Percentiles rank a stretch among this genome's conserved stretches.
Evolutionary conservation across 1,140 invertebrate genomes (phyloP).

Genomic region (Drosophila sechellia): DNA sequence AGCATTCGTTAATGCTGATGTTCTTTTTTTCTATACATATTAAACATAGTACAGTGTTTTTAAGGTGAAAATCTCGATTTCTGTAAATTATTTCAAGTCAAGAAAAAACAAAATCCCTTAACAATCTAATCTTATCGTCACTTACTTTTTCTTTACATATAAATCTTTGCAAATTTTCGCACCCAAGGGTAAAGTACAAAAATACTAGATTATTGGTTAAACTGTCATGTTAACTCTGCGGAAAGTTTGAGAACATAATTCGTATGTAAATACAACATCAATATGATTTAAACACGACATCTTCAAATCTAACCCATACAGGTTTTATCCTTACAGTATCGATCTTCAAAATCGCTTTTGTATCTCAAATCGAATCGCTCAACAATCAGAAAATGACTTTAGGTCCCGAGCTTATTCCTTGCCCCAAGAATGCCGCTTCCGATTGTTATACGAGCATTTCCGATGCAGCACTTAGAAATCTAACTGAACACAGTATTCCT

Average conservation of each 20-base stretch:
- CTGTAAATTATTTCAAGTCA: conserved; percentile 3
- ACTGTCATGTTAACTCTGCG: no score
- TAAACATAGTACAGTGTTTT: no score
- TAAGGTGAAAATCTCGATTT: neutral
- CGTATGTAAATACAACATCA: neutral
- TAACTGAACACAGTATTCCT: neutral
- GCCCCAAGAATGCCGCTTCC: neutral
- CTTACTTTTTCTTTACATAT: conserved; percentile 28
- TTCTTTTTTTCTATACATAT: no score
- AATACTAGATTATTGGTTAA: neutral
- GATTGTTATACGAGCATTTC: neutral
- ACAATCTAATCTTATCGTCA: conserved; percentile 62
- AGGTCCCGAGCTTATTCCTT: no score
- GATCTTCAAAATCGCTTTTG: no score
- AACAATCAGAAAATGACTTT: no score
- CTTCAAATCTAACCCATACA: no score
- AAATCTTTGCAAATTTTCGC: conserved; percentile 35
- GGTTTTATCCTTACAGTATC: no score
- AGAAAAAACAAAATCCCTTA: conserved; percentile 37
- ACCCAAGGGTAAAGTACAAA: conserved; percentile 18
- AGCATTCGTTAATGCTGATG: no score
- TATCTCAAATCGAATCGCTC: no score
- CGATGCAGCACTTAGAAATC: no score
- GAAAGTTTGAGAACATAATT: neutral
- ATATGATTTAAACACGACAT: no score